Evolutionary conservation across 2,888 invertebrate genomes (phyloP).

Genomic region (Cheilosia grossa): DNA sequence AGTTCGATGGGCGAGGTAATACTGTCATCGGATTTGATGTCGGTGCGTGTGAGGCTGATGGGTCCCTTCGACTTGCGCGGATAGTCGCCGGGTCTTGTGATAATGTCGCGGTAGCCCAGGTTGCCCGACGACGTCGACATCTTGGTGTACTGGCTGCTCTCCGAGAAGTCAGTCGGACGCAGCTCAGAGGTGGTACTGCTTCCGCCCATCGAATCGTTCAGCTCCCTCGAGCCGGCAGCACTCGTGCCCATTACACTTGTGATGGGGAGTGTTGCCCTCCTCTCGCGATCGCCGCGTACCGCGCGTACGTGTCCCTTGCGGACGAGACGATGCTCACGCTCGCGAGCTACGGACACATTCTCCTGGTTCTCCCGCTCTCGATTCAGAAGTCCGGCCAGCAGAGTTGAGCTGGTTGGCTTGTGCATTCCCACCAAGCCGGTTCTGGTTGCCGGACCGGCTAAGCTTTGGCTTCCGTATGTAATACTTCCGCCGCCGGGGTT

Average conservation of each 20-base stretch:
- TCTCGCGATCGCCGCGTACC: conserved; percentile 79
- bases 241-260: conserved; percentile 76
- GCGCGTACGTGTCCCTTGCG: conserved; percentile 68
- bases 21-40: conserved; percentile 60
- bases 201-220: conserved; percentile 66
- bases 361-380: conserved; percentile 84
- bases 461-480: conserved; percentile 77
- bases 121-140: conserved; percentile 81
- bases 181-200: conserved; percentile 67
- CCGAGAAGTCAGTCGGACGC: conserved; percentile 63
- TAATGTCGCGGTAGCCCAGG: conserved; percentile 80
- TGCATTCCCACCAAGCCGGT: conserved; percentile 93
- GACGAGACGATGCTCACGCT: conserved; percentile 69
- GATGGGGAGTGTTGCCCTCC: conserved; percentile 79
- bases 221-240: conserved; percentile 59
- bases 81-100: conserved; percentile 82
- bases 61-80: conserved; percentile 82
- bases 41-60: conserved; percentile 78
- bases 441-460: conserved; percentile 87
- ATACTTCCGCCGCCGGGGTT: conserved; percentile 78
- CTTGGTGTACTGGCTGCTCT: conserved; percentile 77
- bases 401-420: conserved; percentile 93
- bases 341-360: conserved; percentile 65
- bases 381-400: conserved; percentile 91
- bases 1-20: conserved; percentile 79